A percentile compares a stretch with the other conserved stretches of the same genome.
These are phyloP conservation scores for Scrobipalpa atriplicella DNA, from an alignment of 2,888 invertebrate species.

Conservation along the genomic window DNA sequence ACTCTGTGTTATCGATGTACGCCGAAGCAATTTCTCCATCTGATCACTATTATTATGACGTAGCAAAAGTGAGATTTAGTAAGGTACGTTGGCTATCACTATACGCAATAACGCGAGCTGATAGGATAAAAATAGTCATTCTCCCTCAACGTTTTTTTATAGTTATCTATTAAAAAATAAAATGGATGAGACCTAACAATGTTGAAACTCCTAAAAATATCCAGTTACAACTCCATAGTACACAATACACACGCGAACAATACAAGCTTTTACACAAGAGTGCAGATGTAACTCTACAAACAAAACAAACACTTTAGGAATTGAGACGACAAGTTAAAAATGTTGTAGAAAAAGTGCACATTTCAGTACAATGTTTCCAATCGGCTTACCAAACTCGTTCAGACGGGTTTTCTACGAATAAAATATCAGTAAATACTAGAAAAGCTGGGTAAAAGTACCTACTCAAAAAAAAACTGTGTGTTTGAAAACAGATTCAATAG, in stretches of 20 bases:
- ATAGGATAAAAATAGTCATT: too few relatives aligned
- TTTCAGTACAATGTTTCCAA: slow-evolving; percentile 11
- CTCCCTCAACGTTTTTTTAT: too few relatives aligned
- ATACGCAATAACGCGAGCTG: too few relatives aligned
- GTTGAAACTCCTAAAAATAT: too few relatives aligned
- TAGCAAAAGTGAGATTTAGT: too few relatives aligned
- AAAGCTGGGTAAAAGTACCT: background rate
- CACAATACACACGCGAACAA: background rate
- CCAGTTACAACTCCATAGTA: too few relatives aligned
- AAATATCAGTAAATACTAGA: background rate
- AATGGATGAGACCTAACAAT: too few relatives aligned
- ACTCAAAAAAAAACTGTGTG: background rate
- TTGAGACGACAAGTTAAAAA: slow-evolving; percentile 9
- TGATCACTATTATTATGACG: too few relatives aligned
- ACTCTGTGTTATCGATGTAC: too few relatives aligned
- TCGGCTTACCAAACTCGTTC: slow-evolving; percentile 8
- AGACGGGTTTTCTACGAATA: slow-evolving; percentile 1
- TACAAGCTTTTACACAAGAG: background rate
- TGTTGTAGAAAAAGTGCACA: slow-evolving; percentile 1
- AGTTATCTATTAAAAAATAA: too few relatives aligned
- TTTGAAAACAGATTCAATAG: slow-evolving; percentile 15
- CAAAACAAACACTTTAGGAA: slow-evolving; percentile 7
- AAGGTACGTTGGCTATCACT: too few relatives aligned
- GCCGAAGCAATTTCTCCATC: too few relatives aligned
- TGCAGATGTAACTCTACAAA: background rate